Evolutionary conservation across 2,797 vertebrate genomes (phyloP).

Genomic region (Phrynocephalus forsythii): DNA sequence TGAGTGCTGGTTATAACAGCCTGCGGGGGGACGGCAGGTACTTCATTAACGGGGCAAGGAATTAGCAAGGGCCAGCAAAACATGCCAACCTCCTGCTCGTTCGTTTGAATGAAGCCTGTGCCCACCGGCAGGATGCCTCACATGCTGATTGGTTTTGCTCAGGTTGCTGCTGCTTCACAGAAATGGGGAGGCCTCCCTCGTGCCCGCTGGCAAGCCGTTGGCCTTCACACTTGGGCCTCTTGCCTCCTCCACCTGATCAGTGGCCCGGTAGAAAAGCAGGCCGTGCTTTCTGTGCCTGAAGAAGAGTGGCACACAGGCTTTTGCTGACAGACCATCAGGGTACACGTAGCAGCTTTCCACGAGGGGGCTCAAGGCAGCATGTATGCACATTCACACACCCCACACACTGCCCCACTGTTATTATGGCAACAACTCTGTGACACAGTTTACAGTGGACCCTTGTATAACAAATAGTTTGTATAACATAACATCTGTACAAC

Average conservation of each 20-base stretch:
- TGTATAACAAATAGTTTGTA: too few relatives aligned
- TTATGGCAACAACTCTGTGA: too few relatives aligned
- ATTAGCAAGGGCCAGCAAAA: not conserved
- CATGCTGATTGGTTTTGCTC: not conserved
- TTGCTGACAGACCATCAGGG: not conserved
- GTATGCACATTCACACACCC: too few relatives aligned
- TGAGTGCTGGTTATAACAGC: not conserved
- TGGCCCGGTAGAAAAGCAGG: not conserved
- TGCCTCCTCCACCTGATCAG: not conserved
- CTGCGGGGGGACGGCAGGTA: not conserved
- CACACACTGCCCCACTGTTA: too few relatives aligned
- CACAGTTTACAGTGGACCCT: too few relatives aligned
- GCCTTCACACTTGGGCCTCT: not conserved
- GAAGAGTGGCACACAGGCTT: not conserved
- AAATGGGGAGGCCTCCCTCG: not conserved
- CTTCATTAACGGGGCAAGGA: conserved; percentile 18
- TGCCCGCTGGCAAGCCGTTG: not conserved
- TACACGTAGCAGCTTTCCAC: too few relatives aligned
- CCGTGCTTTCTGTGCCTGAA: too few relatives aligned
- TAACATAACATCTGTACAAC: too few relatives aligned
- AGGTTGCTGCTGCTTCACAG: not conserved
- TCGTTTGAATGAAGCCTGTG: not conserved
- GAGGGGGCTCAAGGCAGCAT: too few relatives aligned
- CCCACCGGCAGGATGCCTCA: not conserved
- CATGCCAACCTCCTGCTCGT: not conserved